These are phyloP conservation scores for Coptotermes formosanus DNA, from an alignment of 1,140 invertebrate genomes.

Conservation along the genomic window DNA sequence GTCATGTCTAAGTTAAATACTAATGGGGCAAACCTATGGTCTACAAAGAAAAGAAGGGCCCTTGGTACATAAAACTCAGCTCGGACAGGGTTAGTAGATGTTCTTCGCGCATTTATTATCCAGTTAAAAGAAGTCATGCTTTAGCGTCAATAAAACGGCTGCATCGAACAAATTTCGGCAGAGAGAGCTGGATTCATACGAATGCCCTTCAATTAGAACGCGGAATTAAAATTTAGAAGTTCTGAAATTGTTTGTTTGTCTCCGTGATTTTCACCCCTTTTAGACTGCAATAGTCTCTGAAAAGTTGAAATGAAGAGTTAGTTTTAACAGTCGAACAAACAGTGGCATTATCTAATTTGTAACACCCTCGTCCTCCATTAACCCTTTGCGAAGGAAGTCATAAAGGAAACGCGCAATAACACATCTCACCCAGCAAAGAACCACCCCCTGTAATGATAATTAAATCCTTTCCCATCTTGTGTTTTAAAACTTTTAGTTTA, in stretches of 20 bases:
- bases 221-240: not conserved
- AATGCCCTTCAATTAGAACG: not conserved
- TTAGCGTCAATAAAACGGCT: not conserved
- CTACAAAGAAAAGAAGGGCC: no score
- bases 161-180: not conserved
- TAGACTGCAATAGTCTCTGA: not conserved
- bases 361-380: not conserved
- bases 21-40: no score
- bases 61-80: no score
- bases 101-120: no score
- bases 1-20: no score
- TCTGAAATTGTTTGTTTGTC: slow-evolving; percentile 17
- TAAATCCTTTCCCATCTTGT: slow-evolving; percentile 12
- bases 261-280: not conserved
- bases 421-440: not conserved
- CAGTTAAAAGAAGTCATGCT: not conserved
- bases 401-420: slow-evolving; percentile 2
- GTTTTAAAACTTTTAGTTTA: slow-evolving; percentile 20
- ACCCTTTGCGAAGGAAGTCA: slow-evolving; percentile 9
- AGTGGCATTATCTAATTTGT: slow-evolving; percentile 14
- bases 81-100: no score
- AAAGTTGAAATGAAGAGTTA: slow-evolving; percentile 9
- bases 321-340: slow-evolving; percentile 7
- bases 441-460: not conserved
- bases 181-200: not conserved